Conservation (phyloP, 2,797 vertebrate species). For the Simalia tracyae region DNA sequence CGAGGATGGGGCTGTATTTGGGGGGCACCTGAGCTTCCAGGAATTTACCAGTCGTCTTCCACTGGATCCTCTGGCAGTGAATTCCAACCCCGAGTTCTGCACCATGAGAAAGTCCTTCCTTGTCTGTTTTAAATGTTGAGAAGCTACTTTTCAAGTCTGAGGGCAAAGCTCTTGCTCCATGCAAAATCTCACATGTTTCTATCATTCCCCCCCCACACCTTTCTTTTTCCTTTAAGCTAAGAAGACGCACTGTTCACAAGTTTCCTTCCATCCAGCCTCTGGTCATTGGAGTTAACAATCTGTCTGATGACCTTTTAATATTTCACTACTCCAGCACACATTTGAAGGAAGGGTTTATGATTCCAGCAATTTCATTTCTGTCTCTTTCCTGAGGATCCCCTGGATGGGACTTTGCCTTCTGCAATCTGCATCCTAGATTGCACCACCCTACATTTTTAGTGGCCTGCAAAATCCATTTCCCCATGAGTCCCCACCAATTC, state of each 20-base stretch:
- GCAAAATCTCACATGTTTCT: not conserved
- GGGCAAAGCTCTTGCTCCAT: not conserved
- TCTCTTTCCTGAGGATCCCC: not conserved
- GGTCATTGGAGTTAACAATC: not conserved
- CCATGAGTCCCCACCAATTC: not conserved
- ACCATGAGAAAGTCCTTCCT: too few relatives aligned
- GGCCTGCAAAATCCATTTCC: not conserved
- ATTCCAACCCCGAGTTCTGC: too few relatives aligned
- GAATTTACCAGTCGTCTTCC: not conserved
- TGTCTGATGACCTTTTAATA: not conserved
- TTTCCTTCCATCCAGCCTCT: not conserved
- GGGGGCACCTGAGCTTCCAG: not conserved
- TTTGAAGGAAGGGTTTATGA: not conserved
- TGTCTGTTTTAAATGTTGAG: too few relatives aligned
- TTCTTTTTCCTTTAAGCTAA: not conserved
- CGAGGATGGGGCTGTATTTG: not conserved
- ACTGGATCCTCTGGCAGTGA: too few relatives aligned
- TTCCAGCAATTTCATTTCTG: too few relatives aligned
- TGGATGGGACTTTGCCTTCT: not conserved
- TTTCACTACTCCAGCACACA: not conserved
- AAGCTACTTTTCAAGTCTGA: not conserved
- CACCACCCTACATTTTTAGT: accelerated
- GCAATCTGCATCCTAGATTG: not conserved
- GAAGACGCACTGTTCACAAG: not conserved
- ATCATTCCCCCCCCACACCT: not conserved